phyloP scores from a whole-genome alignment of 2,113 vertebrate species.

The Reinhardtius hippoglossoides region DNA sequence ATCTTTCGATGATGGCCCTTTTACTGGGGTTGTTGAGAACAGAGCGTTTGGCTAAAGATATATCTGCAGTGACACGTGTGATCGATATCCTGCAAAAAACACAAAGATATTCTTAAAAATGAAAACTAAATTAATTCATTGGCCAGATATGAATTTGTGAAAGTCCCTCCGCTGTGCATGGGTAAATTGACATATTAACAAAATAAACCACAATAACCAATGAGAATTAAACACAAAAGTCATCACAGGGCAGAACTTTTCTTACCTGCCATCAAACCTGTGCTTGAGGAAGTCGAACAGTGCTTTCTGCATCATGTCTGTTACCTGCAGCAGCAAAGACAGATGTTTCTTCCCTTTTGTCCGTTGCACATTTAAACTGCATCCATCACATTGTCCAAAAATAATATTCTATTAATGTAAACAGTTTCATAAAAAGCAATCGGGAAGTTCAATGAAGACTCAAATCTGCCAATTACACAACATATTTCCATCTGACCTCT shows the following conservation, averaged over 20 bases:
- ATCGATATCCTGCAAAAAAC: conserved; percentile 90
- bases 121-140: not conserved
- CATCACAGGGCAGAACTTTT: no score
- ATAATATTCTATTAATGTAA: not conserved
- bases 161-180: no score
- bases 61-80: conserved; percentile 94
- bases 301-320: conserved; percentile 99
- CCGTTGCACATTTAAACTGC: no score
- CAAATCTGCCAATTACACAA: conserved; percentile 40
- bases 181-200: no score
- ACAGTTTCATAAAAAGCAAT: not conserved
- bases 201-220: no score
- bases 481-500: conserved; percentile 61
- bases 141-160: not conserved
- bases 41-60: conserved; percentile 94
- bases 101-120: not conserved
- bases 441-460: not conserved
- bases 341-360: no score
- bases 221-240: no score
- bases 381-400: not conserved
- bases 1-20: conserved; percentile 94
- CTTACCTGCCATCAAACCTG: conserved; percentile 95
- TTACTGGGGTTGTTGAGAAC: conserved; percentile 98
- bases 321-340: conserved; percentile 82
- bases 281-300: conserved; percentile 97